Evolutionary conservation across 2,888 invertebrate species (phyloP), one percentile per base, ranked within the genome.

Genomic region (Gortyna flavago): DNA sequence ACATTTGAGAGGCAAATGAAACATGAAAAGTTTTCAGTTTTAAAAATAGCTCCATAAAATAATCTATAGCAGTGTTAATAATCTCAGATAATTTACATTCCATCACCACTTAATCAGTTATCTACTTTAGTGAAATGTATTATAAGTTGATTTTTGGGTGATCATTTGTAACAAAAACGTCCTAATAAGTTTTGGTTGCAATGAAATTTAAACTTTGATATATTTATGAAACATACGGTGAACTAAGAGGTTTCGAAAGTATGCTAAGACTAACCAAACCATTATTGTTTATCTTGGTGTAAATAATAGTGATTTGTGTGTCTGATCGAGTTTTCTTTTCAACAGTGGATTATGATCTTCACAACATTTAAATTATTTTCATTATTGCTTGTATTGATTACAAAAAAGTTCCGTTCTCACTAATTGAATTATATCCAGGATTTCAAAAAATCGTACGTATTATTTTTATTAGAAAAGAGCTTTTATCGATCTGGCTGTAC

Each of bases 31-130:
- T 18, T 48, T 62, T 8, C 0, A 41, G n/a, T 38, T 41, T 71
- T 51, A 29, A 62, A 59, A 64, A 59, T 72, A 68, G 51, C 32
- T 54, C 6, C 13, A n/a, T 44, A n/a, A 66, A 61, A 83, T 69
- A 70, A 57, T 77, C n/a, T 64, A 35, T 41, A 41, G 41, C 41
- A 41, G 41, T 41, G 13, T 44, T 44, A 44, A 44, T 44, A 13
- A 44, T 44, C 13, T 44, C 4, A 44, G 13, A 44, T 44, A 44
- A 44, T 44, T 44, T 44, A 44, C 44, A 44, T 44, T 44, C 44
- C 44, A 44, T 11, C 41, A 11, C 41, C 41, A 41, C 41, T 41
- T 44, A 13, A 44, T 44, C 44, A 44, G 44, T 44, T 44, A 13
- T 13, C 44, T 44, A 13, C 44, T 44, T 44, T 44, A 13, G 44